Evolutionary conservation across 2,797 vertebrate genomes (phyloP).

Genomic region (Lycodopsis pacificus): DNA sequence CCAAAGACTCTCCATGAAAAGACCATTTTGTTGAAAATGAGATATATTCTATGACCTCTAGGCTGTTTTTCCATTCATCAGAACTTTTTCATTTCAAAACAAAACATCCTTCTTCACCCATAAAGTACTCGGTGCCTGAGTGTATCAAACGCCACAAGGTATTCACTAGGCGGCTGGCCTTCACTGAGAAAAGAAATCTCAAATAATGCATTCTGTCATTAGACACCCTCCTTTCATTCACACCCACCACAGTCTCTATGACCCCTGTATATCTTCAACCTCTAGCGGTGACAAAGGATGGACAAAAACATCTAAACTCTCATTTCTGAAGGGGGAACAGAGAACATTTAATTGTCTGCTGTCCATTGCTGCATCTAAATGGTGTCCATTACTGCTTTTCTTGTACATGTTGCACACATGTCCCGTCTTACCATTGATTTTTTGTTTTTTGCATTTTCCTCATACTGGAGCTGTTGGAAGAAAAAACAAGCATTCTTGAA

Average conservation of each 20-base stretch:
- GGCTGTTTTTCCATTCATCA: background rate
- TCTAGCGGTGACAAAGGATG: background rate
- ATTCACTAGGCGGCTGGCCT: slow-evolving; percentile 30
- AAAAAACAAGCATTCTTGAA: slow-evolving; percentile 24
- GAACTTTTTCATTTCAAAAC: slow-evolving; percentile 58
- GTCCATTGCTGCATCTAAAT: background rate
- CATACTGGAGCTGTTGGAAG: slow-evolving; percentile 2
- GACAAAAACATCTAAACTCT: background rate
- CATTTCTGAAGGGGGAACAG: slow-evolving; percentile 20
- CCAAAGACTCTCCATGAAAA: slow-evolving; percentile 36
- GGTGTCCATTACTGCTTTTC: background rate
- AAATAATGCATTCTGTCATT: slow-evolving; percentile 42
- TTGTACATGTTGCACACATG: background rate
- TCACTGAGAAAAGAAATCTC: slow-evolving; percentile 35
- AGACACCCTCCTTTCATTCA: slow-evolving; percentile 25
- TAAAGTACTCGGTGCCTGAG: slow-evolving; percentile 18
- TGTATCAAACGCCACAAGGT: slow-evolving; percentile 35
- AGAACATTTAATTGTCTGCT: background rate
- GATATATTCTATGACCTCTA: slow-evolving; percentile 29
- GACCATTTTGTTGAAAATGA: slow-evolving; percentile 36
- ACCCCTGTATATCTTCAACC: slow-evolving; percentile 10
- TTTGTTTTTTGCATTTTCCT: background rate
- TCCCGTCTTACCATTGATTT: background rate
- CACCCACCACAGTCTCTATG: background rate
- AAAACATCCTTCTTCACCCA: slow-evolving; percentile 36